Conservation (phyloP, 2,113 vertebrate species). For the Hippocampus barbouri region DNA sequence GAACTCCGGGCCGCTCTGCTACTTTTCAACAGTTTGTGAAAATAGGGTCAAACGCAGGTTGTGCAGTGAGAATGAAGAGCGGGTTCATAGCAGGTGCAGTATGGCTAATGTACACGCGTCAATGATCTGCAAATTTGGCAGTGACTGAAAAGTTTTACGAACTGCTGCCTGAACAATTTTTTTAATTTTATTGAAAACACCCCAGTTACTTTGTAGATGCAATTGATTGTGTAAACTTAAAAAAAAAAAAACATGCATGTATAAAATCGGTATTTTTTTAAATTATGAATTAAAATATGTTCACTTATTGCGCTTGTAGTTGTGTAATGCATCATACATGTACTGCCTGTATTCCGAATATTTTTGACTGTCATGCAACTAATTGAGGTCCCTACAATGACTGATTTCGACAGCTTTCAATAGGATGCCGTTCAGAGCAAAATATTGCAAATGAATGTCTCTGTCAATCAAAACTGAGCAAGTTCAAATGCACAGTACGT, state of each 20-base stretch:
- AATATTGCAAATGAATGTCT: not conserved
- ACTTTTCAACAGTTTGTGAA: slow-evolving; percentile 43
- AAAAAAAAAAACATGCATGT: too few species aligned
- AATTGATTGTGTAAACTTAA: too few species aligned
- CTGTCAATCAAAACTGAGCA: not conserved
- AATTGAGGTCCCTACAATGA: not conserved
- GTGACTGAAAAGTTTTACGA: not conserved
- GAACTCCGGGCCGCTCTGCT: slow-evolving; percentile 42
- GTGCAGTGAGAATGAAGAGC: slow-evolving; percentile 36
- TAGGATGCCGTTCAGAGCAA: not conserved
- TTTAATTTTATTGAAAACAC: too few species aligned
- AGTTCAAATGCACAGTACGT: too few species aligned
- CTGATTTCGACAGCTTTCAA: not conserved
- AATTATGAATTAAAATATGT: too few species aligned
- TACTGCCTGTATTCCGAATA: not conserved
- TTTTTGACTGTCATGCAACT: not conserved
- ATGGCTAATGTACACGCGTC: slow-evolving; percentile 1
- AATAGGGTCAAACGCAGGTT: slow-evolving; percentile 42
- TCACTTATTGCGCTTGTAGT: too few species aligned
- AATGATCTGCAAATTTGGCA: slow-evolving; percentile 14
- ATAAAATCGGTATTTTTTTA: too few species aligned
- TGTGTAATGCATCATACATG: too few species aligned
- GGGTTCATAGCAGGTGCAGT: slow-evolving; percentile 27
- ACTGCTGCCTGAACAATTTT: not conserved
- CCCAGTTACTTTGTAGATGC: too few species aligned